Conservation (phyloP, 2,113 vertebrate species). For the Arizona elegans region DNA sequence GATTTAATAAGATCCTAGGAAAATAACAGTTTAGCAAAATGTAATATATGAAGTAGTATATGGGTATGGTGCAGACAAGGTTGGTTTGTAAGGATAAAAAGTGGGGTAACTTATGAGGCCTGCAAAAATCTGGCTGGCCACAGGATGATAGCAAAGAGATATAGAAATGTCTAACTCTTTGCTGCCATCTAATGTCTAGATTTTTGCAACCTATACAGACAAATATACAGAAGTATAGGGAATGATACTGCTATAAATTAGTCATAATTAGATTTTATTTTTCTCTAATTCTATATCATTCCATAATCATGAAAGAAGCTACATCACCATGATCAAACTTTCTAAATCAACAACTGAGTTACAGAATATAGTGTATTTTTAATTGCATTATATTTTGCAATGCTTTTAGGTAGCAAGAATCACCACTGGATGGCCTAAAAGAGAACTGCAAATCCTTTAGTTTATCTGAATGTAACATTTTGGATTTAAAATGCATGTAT, state of each 20-base stretch:
- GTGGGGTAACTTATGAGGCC: neutral
- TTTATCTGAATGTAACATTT: neutral
- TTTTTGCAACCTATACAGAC: neutral
- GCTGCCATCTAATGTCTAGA: neutral
- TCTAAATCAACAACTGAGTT: neutral
- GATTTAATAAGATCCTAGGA: neutral
- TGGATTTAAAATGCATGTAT: neutral
- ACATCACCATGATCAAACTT: neutral
- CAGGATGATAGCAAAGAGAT: neutral
- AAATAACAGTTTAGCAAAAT: neutral
- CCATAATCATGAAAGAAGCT: neutral
- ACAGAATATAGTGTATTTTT: neutral
- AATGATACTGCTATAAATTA: neutral
- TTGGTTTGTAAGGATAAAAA: neutral
- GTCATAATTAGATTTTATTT: neutral
- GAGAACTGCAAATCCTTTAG: neutral
- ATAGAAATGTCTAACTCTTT: neutral
- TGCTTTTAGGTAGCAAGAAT: neutral
- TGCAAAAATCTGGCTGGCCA: neutral
- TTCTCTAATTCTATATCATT: neutral
- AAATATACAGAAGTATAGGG: neutral
- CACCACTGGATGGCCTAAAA: neutral
- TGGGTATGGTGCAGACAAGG: neutral
- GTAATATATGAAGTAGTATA: neutral
- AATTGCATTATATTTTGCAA: neutral